phyloP scores from a whole-genome alignment of 2,797 vertebrate genomes.

The Malacoraja senta region DNA sequence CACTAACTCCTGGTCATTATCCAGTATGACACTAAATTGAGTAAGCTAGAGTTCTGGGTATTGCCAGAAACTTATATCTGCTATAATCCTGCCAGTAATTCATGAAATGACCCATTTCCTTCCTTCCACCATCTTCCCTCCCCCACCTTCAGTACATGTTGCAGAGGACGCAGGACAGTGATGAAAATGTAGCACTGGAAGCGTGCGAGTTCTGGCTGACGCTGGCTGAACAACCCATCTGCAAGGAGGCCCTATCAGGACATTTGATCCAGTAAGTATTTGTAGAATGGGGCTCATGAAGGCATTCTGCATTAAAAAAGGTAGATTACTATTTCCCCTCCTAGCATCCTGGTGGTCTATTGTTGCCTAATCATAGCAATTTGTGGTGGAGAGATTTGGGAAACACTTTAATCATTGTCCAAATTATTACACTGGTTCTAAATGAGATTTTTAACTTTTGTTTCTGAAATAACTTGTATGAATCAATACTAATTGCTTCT shows the following conservation, averaged over 20 bases:
- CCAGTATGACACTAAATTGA: too few species aligned
- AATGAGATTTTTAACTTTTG: too few species aligned
- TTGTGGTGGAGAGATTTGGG: too few species aligned
- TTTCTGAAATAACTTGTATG: neutral
- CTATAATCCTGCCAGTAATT: neutral
- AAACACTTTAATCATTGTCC: neutral
- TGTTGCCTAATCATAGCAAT: neutral
- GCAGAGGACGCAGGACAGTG: constrained; percentile 83
- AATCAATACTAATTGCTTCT: neutral
- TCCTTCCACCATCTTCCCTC: neutral
- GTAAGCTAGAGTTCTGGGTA: too few species aligned
- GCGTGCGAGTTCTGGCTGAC: constrained; percentile 96
- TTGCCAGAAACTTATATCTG: too few species aligned
- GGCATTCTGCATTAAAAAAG: neutral
- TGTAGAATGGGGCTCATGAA: neutral
- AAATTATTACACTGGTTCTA: too few species aligned
- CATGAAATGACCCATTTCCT: neutral
- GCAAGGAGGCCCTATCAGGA: constrained; percentile 82
- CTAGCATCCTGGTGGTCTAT: neutral
- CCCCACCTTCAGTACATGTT: constrained; percentile 75
- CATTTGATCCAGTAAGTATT: constrained; percentile 84
- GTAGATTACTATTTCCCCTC: neutral
- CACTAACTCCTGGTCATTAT: too few species aligned
- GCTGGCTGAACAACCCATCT: constrained; percentile 86
- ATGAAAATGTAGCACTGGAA: constrained; percentile 87